Percentiles rank a stretch among this genome's conserved stretches.
Evolutionary conservation across 2,888 invertebrate genomes (phyloP).

Genomic region (Malachius bipustulatus): DNA sequence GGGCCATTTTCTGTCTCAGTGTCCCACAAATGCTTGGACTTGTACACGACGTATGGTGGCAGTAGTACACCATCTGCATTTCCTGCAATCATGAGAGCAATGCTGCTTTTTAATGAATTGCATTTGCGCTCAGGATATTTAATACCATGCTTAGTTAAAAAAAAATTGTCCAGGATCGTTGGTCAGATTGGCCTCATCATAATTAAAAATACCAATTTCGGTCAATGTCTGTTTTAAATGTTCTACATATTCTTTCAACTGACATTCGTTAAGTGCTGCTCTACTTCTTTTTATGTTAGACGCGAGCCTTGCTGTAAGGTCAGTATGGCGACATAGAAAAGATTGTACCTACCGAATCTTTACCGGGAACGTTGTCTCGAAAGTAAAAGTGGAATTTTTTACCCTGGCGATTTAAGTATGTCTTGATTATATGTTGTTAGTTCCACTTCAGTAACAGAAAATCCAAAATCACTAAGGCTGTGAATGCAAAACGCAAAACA

Average conservation of each 20-base stretch:
- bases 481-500: constrained; percentile 1
- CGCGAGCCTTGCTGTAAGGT: not conserved
- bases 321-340: not conserved
- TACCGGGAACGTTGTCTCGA: not conserved
- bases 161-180: constrained; percentile 24
- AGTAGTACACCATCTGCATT: constrained; percentile 22
- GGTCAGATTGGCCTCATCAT: constrained; percentile 23
- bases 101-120: constrained; percentile 22
- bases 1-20: constrained; percentile 26
- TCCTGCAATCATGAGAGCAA: constrained; percentile 24
- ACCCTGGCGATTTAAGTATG: not conserved
- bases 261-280: not conserved
- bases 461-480: constrained; percentile 3
- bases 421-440: not conserved
- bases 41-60: constrained; percentile 23
- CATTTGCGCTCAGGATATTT: constrained; percentile 25
- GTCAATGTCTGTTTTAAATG: constrained; percentile 2
- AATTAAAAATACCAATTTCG: constrained; percentile 8
- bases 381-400: constrained; percentile 2
- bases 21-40: constrained; percentile 22
- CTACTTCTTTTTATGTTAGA: constrained; percentile 2
- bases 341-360: not conserved
- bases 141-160: constrained; percentile 16
- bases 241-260: not conserved
- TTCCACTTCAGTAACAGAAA: not conserved